These are phyloP conservation scores for Macrocentrus cingulum DNA, from an alignment of 1,140 invertebrate species.

Conservation along the genomic window DNA sequence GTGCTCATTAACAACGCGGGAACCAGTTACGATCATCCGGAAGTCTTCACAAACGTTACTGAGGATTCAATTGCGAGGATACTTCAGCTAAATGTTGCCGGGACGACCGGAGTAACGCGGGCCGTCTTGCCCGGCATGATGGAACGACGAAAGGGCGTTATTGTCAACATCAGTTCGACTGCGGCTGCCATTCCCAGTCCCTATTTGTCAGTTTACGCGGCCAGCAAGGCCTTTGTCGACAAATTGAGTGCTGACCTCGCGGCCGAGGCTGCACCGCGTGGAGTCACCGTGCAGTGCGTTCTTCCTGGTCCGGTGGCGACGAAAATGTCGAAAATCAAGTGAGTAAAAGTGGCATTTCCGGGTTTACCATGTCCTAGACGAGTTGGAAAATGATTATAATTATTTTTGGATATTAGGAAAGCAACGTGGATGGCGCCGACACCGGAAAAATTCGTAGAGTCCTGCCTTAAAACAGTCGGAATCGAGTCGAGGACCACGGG, in stretches of 20 bases:
- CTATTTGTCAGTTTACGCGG: constrained; percentile 84
- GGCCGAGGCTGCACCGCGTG: constrained; percentile 75
- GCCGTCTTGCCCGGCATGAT: constrained; percentile 89
- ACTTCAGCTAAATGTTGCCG: constrained; percentile 64
- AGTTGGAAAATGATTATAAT: not conserved
- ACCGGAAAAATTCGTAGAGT: constrained; percentile 75
- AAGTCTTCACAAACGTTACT: constrained; percentile 75
- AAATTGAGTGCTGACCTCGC: constrained; percentile 81
- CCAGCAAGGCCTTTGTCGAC: constrained; percentile 86
- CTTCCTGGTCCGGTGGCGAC: constrained; percentile 88
- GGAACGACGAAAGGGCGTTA: constrained; percentile 77
- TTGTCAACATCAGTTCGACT: constrained; percentile 91
- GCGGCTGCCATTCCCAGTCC: constrained; percentile 79
- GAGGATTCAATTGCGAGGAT: constrained; percentile 56
- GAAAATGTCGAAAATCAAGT: constrained; percentile 86
- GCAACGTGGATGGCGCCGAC: constrained; percentile 80
- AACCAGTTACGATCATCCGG: constrained; percentile 85
- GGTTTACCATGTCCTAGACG: not conserved
- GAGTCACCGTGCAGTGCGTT: constrained; percentile 83
- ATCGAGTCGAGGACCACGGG: constrained; percentile 74
- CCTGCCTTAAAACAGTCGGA: constrained; percentile 76
- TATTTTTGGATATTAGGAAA: constrained; percentile 53
- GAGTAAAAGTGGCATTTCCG: constrained; percentile 25
- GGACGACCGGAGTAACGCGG: constrained; percentile 66
- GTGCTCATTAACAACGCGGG: constrained; percentile 96